Evolutionary conservation across 2,888 invertebrate species (phyloP), one percentile per base, ranked within the genome.

Genomic region (Crocallis elinguaria): DNA sequence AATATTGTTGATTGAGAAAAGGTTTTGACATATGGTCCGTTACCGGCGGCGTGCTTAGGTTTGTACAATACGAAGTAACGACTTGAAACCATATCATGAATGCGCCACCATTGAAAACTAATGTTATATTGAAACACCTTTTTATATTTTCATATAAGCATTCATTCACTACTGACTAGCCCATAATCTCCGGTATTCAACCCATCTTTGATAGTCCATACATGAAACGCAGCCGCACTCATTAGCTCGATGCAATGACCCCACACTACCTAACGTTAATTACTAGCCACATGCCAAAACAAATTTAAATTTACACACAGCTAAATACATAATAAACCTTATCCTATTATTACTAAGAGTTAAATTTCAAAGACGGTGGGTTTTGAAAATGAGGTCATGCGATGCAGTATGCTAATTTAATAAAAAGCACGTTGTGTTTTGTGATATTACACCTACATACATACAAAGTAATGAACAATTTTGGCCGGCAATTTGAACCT

Each of bases 341-440:
- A 71, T 14, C 0, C 0, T 13, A 1, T 16, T 0, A 5, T 0
- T 0, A 11, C 44, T 62, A 72, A 55, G 44, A 57, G 46, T 4
- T 12, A 35, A 32, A 29, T 19, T 35, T 2, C 16, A 1, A n/a
- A 32, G 27, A 45, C 11, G 39, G 62, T 51, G 55, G 50, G 32
- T 1, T 38, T 14, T 27, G 19, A 41, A 48, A 82, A 75, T 69
- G 67, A 66, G 82, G 82, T 73, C 79, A 77, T 64, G 57, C 59
- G 61, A 68, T 79, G 77, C 77, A 77, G 64, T 70, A 75, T 74
- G 79, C 70, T 82, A 80, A 82, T 82, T 80, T 69, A 76, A 82
- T 82, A 76, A 82, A 79, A 79, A 72, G 60, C 60, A 49, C 50
- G 61, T 44, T 50, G 43, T 48, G 38, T 17, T 16, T n/a, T 55